Evolutionary conservation across 2,888 invertebrate genomes (phyloP).

Genomic region (Sarcophaga caerulescens): DNA sequence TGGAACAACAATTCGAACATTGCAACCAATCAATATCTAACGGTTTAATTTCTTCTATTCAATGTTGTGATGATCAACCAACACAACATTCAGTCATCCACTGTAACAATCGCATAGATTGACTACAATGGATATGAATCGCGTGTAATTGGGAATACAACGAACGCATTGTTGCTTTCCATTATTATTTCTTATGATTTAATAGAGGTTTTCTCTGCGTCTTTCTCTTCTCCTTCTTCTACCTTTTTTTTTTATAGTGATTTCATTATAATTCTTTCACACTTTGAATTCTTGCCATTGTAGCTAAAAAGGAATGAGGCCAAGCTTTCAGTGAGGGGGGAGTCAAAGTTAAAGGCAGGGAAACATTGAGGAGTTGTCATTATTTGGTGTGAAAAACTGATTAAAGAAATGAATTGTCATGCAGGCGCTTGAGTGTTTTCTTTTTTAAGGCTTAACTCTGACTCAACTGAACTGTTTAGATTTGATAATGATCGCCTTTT

Average conservation of each 20-base stretch:
- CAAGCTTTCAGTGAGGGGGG: background rate
- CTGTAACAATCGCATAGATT: slow-evolving; percentile 20
- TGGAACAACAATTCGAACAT: slow-evolving; percentile 28
- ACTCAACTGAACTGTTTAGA: slow-evolving; percentile 57
- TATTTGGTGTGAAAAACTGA: slow-evolving; percentile 54
- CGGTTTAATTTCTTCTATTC: slow-evolving; percentile 36
- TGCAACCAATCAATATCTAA: slow-evolving; percentile 58
- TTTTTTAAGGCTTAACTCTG: background rate
- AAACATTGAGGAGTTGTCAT: slow-evolving; percentile 30
- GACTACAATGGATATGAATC: slow-evolving; percentile 41
- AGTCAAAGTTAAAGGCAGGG: background rate
- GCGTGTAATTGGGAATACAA: slow-evolving; percentile 66
- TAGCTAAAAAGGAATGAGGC: background rate
- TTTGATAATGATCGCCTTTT: slow-evolving; percentile 64
- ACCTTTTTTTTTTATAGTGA: slow-evolving; percentile 21
- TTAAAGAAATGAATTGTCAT: slow-evolving; percentile 60
- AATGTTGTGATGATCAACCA: slow-evolving; percentile 3
- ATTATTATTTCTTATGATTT: background rate
- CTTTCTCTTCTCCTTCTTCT: slow-evolving; percentile 18
- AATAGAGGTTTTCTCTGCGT: background rate
- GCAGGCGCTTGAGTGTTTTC: slow-evolving; percentile 43
- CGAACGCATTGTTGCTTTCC: slow-evolving; percentile 3
- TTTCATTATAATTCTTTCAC: slow-evolving; percentile 51
- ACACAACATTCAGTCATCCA: background rate
- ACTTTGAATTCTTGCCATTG: slow-evolving; percentile 26